phyloP scores from a whole-genome alignment of 2,888 invertebrate species.

The Chalcis sispes region DNA sequence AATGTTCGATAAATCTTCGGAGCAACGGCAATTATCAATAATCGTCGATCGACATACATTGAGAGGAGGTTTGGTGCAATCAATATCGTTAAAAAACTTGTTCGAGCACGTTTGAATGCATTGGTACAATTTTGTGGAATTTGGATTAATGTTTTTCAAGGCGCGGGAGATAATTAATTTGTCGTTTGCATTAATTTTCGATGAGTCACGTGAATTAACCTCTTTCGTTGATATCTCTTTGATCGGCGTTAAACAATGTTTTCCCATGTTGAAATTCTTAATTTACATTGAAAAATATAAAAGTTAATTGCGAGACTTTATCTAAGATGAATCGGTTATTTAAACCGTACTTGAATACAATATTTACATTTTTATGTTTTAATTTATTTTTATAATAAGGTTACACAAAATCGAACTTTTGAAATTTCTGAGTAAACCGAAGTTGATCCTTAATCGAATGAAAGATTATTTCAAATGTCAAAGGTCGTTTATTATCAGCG shows the following conservation, averaged over 20 bases:
- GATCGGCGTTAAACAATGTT: not conserved
- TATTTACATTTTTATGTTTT: too few relatives aligned
- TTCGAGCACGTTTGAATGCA: constrained; percentile 11
- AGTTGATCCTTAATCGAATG: too few relatives aligned
- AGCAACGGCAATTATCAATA: constrained; percentile 20
- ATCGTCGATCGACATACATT: not conserved
- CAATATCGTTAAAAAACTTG: not conserved
- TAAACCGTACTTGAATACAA: too few relatives aligned
- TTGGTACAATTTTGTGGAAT: not conserved
- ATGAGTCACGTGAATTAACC: constrained; percentile 6
- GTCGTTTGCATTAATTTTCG: not conserved
- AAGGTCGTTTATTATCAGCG: too few relatives aligned
- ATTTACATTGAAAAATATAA: too few relatives aligned
- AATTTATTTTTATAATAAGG: too few relatives aligned
- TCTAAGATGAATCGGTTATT: too few relatives aligned
- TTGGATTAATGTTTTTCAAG: constrained; percentile 21
- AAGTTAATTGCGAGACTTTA: too few relatives aligned
- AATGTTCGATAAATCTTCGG: not conserved
- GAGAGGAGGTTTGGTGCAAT: not conserved
- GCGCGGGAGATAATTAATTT: constrained; percentile 16
- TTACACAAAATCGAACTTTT: too few relatives aligned
- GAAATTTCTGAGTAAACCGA: too few relatives aligned
- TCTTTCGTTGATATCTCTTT: too few relatives aligned
- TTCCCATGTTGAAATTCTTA: not conserved
- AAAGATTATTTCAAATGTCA: too few relatives aligned